Evolutionary conservation across 2,888 invertebrate species (phyloP).

Genomic region (Cataglyphis cursor): DNA sequence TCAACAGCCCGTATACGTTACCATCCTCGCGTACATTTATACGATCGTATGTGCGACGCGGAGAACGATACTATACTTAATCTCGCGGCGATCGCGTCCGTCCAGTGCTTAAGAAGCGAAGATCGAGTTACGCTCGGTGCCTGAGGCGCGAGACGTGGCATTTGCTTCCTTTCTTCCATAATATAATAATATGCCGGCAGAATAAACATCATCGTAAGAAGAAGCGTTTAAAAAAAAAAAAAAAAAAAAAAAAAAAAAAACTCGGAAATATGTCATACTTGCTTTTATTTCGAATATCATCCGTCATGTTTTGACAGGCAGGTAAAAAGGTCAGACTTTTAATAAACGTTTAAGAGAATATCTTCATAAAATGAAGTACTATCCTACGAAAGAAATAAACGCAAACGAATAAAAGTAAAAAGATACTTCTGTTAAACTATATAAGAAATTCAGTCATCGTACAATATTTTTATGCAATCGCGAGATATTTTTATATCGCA

Average conservation of each 20-base stretch:
- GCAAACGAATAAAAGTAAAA: not conserved
- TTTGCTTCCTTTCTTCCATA: conserved; percentile 1
- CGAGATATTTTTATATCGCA: not conserved
- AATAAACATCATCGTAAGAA: not conserved
- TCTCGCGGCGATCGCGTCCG: conserved; percentile 42
- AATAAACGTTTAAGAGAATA: not conserved
- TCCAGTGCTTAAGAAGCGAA: not conserved
- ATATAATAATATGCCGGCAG: not conserved
- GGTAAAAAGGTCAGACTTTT: not conserved
- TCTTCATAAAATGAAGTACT: not conserved
- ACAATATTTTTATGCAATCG: not conserved
- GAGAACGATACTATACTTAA: conserved; percentile 24
- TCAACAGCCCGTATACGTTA: conserved; percentile 44
- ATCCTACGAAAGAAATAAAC: no score
- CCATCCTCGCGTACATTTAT: conserved; percentile 28
- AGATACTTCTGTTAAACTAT: not conserved
- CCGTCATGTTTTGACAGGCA: not conserved
- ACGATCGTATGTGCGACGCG: not conserved
- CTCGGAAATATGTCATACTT: not conserved
- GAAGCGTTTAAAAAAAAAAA: conserved; percentile 8
- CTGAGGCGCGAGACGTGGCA: conserved; percentile 12
- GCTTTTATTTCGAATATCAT: not conserved
- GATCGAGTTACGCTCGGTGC: conserved; percentile 20
- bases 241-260: not conserved
- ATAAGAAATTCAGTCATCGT: not conserved